These are phyloP conservation scores for Thermophis baileyi DNA, from an alignment of 2,113 vertebrate species.

Conservation along the genomic window DNA sequence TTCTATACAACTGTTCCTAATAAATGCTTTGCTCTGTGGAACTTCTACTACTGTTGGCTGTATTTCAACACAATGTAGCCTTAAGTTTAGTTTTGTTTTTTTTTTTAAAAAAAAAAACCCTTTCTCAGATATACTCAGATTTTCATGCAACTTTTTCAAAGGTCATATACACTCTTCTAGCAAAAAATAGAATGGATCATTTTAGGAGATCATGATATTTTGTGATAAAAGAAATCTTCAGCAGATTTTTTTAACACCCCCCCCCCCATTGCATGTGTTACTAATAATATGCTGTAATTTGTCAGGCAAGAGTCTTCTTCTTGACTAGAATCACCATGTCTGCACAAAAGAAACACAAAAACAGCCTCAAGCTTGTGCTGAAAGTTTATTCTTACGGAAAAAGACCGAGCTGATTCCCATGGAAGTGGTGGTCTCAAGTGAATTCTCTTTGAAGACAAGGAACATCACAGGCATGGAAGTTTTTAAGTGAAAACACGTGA, in stretches of 20 bases:
- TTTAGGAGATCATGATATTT: background rate
- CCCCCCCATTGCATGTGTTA: background rate
- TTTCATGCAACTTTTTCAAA: background rate
- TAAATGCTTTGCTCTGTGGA: background rate
- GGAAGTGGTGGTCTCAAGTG: background rate
- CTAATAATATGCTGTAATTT: background rate
- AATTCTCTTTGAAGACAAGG: background rate
- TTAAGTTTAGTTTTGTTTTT: background rate
- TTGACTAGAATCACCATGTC: background rate
- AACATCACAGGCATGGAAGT: background rate
- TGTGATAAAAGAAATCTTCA: background rate
- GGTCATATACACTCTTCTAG: background rate
- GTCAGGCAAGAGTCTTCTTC: background rate
- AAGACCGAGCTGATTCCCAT: background rate
- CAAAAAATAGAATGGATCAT: background rate
- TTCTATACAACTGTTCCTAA: background rate
- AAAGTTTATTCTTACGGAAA: background rate
- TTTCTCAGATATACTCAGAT: background rate
- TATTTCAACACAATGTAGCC: background rate
- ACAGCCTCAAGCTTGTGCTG: background rate
- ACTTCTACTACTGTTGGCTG: background rate
- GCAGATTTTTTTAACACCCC: background rate
- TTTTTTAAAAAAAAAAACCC: background rate
- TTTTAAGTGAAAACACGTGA: slow-evolving; percentile 3
- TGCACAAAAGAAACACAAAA: background rate